Evolutionary conservation across 2,797 vertebrate species (phyloP).

Genomic region (Argentina silus): DNA sequence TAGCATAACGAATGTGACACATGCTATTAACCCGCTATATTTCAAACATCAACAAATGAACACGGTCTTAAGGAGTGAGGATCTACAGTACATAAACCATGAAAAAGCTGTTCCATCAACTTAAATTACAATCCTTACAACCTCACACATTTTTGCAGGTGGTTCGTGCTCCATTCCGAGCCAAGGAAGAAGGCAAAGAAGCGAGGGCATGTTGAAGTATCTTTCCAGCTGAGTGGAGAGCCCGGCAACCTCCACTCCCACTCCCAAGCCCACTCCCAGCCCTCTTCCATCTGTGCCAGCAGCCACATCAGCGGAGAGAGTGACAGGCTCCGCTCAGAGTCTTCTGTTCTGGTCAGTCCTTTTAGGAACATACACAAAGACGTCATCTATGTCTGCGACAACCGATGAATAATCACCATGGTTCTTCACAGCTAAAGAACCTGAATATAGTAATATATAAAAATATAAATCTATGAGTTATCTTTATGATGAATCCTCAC

Average conservation of each 20-base stretch:
- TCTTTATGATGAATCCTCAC: neutral
- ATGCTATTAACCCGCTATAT: too few species aligned
- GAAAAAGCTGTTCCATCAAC: neutral
- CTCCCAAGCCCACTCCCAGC: constrained; percentile 55
- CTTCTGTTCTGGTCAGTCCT: constrained; percentile 76
- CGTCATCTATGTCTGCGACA: constrained; percentile 47
- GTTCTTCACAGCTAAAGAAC: too few species aligned
- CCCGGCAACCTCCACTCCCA: constrained; percentile 50
- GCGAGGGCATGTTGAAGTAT: constrained; percentile 53
- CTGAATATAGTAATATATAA: too few species aligned
- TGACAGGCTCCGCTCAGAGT: constrained; percentile 47
- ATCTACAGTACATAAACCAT: too few species aligned
- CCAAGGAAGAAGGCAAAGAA: constrained; percentile 45
- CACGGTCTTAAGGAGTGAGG: too few species aligned
- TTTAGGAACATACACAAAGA: constrained; percentile 55
- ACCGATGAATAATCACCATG: neutral
- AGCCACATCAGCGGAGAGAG: constrained; percentile 71
- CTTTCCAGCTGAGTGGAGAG: constrained; percentile 51
- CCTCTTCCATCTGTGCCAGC: constrained; percentile 64
- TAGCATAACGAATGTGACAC: too few species aligned
- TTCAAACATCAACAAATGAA: too few species aligned
- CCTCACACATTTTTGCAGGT: constrained; percentile 29
- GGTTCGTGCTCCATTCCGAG: constrained; percentile 52
- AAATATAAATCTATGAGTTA: too few species aligned
- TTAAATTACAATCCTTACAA: neutral